Conservation (phyloP, 2,113 vertebrate genomes). For the Fulmarus glacialis region DNA sequence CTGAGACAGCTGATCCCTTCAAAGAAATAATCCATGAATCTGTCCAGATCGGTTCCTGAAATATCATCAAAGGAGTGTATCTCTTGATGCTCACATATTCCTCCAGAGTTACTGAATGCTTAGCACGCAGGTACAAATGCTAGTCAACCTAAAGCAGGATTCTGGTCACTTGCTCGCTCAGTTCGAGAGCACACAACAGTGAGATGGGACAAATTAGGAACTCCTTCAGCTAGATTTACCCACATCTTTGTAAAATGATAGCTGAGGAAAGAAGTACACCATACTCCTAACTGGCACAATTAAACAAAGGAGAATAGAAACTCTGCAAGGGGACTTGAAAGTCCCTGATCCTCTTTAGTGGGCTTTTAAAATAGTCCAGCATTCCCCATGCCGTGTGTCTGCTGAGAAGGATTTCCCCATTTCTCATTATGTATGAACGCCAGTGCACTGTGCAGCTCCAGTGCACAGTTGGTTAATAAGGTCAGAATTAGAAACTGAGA, state of each 20-base stretch:
- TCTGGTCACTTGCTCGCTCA: neutral
- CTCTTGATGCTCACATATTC: neutral
- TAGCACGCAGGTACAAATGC: neutral
- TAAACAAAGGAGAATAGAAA: neutral
- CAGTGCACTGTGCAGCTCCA: conserved; percentile 11
- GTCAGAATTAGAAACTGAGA: conserved; percentile 34
- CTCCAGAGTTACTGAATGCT: neutral
- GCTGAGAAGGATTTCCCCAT: neutral
- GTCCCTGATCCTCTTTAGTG: neutral
- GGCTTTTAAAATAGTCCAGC: conserved; percentile 26
- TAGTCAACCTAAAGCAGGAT: neutral
- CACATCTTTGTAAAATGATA: neutral
- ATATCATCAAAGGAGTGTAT: fast-evolving
- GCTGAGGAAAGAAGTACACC: neutral
- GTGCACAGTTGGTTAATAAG: conserved; percentile 42
- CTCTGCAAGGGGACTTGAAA: neutral
- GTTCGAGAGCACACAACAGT: neutral
- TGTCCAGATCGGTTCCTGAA: neutral
- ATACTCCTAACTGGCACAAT: neutral
- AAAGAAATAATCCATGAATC: neutral
- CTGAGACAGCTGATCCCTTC: neutral
- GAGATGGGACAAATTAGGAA: neutral
- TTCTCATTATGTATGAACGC: conserved; percentile 32
- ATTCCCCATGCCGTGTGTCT: neutral
- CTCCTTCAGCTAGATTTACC: neutral